Evolutionary conservation across 2,888 invertebrate species (phyloP).

Genomic region (Anoplius nigerrimus): DNA sequence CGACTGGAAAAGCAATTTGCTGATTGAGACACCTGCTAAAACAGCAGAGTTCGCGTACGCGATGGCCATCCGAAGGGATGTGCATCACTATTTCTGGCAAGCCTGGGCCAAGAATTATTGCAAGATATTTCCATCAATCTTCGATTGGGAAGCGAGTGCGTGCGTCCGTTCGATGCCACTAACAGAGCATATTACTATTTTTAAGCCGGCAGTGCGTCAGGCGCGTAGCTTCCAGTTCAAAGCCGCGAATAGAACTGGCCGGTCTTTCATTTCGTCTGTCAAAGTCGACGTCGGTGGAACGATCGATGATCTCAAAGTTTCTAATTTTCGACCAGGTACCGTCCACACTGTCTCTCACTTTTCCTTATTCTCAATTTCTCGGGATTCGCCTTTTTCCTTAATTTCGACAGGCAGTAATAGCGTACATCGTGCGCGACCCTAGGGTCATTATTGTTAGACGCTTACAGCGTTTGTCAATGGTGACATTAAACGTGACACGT

Average conservation of each 20-base stretch:
- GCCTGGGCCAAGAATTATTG: too few species aligned
- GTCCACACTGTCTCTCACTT: not conserved
- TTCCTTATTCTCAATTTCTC: not conserved
- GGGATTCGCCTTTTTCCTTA: not conserved
- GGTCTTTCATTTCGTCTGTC: conserved; percentile 10
- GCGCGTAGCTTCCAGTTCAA: conserved; percentile 59
- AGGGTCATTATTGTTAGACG: not conserved
- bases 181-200: conserved; percentile 53
- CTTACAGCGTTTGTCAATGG: not conserved
- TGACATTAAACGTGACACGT: not conserved
- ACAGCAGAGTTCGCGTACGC: too few species aligned
- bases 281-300: not conserved
- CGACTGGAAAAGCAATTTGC: too few species aligned
- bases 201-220: conserved; percentile 58
- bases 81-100: too few species aligned
- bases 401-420: too few species aligned
- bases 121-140: too few species aligned
- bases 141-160: too few species aligned
- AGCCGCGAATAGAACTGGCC: conserved; percentile 60
- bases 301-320: not conserved
- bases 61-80: too few species aligned
- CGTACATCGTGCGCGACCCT: too few species aligned
- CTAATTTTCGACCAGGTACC: too few species aligned
- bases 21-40: too few species aligned
- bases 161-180: too few species aligned